phyloP scores from a whole-genome alignment of 2,113 vertebrate genomes.

The Lucifuga dentata region DNA sequence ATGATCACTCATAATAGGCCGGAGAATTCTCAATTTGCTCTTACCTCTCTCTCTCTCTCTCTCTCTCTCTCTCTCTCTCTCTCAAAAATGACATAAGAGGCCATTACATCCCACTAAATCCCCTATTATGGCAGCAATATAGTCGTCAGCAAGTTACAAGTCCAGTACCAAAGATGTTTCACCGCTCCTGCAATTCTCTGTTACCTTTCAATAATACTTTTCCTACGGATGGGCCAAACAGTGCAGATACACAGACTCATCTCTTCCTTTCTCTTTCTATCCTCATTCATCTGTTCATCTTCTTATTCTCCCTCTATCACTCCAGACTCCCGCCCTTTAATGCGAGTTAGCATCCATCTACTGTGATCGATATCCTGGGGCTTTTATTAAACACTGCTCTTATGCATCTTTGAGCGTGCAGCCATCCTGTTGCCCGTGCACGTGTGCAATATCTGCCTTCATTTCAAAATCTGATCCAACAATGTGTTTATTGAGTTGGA shows the following conservation, averaged over 20 bases:
- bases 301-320: constrained; percentile 33
- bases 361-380: constrained; percentile 68
- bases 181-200: constrained; percentile 50
- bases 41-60: constrained; percentile 5
- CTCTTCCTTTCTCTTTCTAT: no score
- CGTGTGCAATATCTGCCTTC: constrained; percentile 21
- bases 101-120: constrained; percentile 80
- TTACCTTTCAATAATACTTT: constrained; percentile 47
- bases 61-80: constrained; percentile 26
- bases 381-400: constrained; percentile 70
- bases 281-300: constrained; percentile 38
- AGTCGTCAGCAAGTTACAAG: constrained; percentile 74
- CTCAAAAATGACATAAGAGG: no score
- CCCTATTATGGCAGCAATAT: constrained; percentile 72
- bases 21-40: constrained; percentile 64
- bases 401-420: constrained; percentile 15
- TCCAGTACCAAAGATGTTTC: constrained; percentile 57
- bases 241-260: constrained; percentile 36
- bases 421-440: neutral
- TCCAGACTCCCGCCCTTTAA: constrained; percentile 48
- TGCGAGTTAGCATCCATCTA: constrained; percentile 69
- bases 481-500: constrained; percentile 61
- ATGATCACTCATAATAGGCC: constrained; percentile 73
- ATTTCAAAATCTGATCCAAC: constrained; percentile 42
- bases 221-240: constrained; percentile 16